Conservation (phyloP, 1,140 invertebrate species). For the Tribolium madens region DNA sequence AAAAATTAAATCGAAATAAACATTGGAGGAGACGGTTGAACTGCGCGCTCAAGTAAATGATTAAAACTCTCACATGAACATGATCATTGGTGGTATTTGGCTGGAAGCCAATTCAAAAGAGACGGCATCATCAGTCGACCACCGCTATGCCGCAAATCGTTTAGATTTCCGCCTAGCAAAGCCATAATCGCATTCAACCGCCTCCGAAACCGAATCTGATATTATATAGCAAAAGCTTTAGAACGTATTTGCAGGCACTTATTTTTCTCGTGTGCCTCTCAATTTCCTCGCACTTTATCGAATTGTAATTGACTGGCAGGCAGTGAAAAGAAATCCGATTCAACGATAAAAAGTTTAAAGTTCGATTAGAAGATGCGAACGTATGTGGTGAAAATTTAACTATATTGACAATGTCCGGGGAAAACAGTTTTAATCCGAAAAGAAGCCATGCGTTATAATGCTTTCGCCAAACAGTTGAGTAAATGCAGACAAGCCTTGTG, state of each 20-base stretch:
- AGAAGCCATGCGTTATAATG: slow-evolving; percentile 41
- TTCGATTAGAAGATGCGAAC: neutral
- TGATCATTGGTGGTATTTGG: slow-evolving; percentile 6
- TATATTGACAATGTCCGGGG: slow-evolving; percentile 2
- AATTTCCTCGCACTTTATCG: slow-evolving; percentile 57
- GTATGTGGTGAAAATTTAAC: slow-evolving; percentile 28
- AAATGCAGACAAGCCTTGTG: slow-evolving; percentile 33
- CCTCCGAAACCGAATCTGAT: slow-evolving; percentile 50
- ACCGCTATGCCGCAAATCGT: slow-evolving; percentile 37
- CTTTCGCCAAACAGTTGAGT: slow-evolving; percentile 36
- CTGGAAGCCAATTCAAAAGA: slow-evolving; percentile 14
- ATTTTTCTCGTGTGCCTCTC: slow-evolving; percentile 55
- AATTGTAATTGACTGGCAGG: slow-evolving; percentile 55
- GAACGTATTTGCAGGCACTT: slow-evolving; percentile 54
- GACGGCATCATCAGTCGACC: slow-evolving; percentile 41
- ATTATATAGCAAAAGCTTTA: slow-evolving; percentile 42
- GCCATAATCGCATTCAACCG: slow-evolving; percentile 30
- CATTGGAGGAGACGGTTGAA: no score
- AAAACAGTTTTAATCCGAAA: slow-evolving; percentile 35
- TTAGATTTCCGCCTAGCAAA: slow-evolving; percentile 44
- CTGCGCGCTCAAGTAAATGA: neutral
- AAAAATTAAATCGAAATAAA: no score
- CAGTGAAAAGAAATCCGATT: slow-evolving; percentile 48
- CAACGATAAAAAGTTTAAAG: slow-evolving; percentile 13
- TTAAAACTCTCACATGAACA: no score